phyloP scores from a whole-genome alignment of 2,113 vertebrate genomes.

The Barbus barbus region DNA sequence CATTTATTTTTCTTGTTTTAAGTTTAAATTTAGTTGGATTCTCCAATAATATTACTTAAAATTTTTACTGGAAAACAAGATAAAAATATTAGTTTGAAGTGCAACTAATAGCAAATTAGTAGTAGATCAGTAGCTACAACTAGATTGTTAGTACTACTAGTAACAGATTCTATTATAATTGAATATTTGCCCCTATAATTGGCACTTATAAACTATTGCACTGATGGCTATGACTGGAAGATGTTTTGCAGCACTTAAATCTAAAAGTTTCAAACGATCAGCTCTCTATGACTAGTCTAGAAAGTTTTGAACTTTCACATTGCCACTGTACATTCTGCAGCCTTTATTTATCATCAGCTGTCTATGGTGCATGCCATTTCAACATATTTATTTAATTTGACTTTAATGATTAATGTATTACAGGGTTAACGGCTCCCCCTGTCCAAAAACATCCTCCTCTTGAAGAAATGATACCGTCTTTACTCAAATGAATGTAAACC shows the following conservation, averaged over 20 bases:
- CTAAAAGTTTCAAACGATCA: background rate
- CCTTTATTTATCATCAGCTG: slow-evolving; percentile 47
- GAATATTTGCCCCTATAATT: slow-evolving; percentile 45
- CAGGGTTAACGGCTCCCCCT: slow-evolving; percentile 72
- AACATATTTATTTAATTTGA: slow-evolving; percentile 60
- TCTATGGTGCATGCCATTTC: slow-evolving; percentile 74
- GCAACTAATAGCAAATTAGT: slow-evolving; percentile 1
- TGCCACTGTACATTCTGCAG: background rate
- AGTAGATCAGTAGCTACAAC: background rate
- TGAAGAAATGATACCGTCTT: slow-evolving; percentile 32
- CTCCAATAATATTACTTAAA: background rate
- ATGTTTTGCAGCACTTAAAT: background rate
- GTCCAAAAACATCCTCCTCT: slow-evolving; percentile 65
- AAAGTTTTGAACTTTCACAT: background rate
- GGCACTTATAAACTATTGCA: slow-evolving; percentile 58
- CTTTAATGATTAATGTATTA: slow-evolving; percentile 39
- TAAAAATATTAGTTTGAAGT: background rate
- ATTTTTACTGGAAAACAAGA: background rate
- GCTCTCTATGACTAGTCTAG: background rate
- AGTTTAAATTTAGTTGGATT: background rate
- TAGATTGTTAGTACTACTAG: background rate
- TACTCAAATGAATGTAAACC: slow-evolving; percentile 69
- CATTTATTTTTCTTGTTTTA: no score
- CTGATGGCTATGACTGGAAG: slow-evolving; percentile 51
- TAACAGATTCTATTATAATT: slow-evolving; percentile 29